Base-by-base conservation (phyloP, 2,797 vertebrate species). In the Petrocephalus sullivani region DNA sequence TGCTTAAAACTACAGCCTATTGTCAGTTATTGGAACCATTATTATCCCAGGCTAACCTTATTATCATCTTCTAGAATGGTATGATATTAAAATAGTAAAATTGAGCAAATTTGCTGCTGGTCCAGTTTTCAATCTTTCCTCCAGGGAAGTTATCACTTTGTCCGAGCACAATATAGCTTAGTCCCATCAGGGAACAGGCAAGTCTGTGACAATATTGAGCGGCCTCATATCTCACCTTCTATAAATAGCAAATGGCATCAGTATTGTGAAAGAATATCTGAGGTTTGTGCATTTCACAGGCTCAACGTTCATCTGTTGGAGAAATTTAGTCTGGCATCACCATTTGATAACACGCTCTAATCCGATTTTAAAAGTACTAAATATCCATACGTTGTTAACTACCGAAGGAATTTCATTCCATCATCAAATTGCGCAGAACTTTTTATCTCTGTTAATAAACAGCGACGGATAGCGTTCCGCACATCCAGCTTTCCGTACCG, bases 1-100 rank as follows among this genome's bases (percentile, higher is more conserved):
- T 90, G 89, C 91, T 71, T 46, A 88, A 60, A 88, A 91, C 90
- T 90, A 89, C 91, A 91, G 89, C 90, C 90, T 90, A 90, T 90
- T 89, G 88, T 88, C 87, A 89, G 71, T 88, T 88, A 86, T 21
- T 12, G n/a, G 23, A 83, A 21, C 19, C 41, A 53, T 83, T 51
- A 83, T 53, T 54, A 5, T 83, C 8, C 10, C 41, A 19, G 41
- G 37, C n/a, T 82, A 46, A 51, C 41, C 46, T 82, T 10, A 46
- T 28, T 46, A 46, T 21, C 81, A 83, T 90, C 91, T 91, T 89
- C 91, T 90, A 90, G 86, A 90, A 89, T 49, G 19, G 78, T 23
- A 71, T 12, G 41, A 37, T 87, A 60, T 89, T 89, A 78, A 90
- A 90, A 90, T 78, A 60, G 87, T 87, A 37, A 16, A 37, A 46